Base-by-base conservation (phyloP, 2,888 invertebrate genomes). In the Cheilosia impressa region DNA sequence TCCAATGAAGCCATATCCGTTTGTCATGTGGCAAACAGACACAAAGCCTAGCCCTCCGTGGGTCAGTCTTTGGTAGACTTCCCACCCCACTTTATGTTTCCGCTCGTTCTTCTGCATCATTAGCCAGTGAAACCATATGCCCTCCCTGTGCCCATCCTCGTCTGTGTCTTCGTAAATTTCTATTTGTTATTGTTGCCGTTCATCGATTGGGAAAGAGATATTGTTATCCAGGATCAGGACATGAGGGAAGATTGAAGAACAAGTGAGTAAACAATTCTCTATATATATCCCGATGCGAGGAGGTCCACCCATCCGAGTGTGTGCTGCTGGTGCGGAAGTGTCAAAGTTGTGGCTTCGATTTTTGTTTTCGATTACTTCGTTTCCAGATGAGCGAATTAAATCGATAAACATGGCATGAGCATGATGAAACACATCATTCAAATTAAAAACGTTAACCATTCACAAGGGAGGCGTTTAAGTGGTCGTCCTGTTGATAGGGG, bases 111-210 rank as follows among this genome's bases (percentile, higher is more conserved):
- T 69, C 62, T 55, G 53, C 68, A 62, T 77, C 77, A 77, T 77
- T 77, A 77, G 69, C 45, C 50, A 62, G 53, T 5, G 69, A 55
- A 69, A 55, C 62, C 77, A 62, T 69, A 50, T 69, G 68, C 47
- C 24, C 60, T 41, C 43, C 19, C 22, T 38, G 47, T 38, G 17
- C 4, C 45, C 43, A 17, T 17, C 15, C 27, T 34, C 19, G 22
- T 19, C 13, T n/a, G 24, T 60, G n/a, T 24, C 31, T 27, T 17
- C 13, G 31, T 19, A 52, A 62, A 43, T 41, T 60, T 15, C 27
- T 57, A 17, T 19, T 55, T 52, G 22, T 10, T 27, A 7, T 19
- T 17, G 24, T 22, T 3, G n/a, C n/a, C 19, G 19, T 19, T 19
- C 13, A 22, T 22, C 50, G 22, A 22, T n/a, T 17, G 17, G 34